Percentiles rank a stretch among this genome's conserved stretches.
Evolutionary conservation across 2,113 vertebrate genomes (phyloP).

Genomic region (Saccopteryx bilineata): DNA sequence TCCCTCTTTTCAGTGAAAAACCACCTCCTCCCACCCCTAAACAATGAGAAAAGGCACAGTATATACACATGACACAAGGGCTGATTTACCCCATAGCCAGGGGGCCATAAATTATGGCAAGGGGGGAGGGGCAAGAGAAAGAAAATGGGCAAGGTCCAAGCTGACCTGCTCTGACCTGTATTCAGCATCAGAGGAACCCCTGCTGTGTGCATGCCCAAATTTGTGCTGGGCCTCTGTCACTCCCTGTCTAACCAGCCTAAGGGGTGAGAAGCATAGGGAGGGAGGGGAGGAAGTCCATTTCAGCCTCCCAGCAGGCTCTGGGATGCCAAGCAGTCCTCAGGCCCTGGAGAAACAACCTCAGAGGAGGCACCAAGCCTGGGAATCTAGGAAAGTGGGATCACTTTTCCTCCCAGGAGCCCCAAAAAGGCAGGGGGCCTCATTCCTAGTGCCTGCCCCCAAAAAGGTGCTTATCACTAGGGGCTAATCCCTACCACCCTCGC

Average conservation of each 20-base stretch:
- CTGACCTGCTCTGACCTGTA: background rate
- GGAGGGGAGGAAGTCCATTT: background rate
- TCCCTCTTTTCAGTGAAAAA: constrained; percentile 50
- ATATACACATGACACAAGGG: constrained; percentile 67
- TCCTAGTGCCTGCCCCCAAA: background rate
- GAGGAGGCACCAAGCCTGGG: background rate
- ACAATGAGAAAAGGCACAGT: constrained; percentile 79
- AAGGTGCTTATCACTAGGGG: background rate
- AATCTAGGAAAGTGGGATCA: background rate
- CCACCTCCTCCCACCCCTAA: constrained; percentile 14
- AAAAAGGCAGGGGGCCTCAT: background rate
- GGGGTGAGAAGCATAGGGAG: background rate
- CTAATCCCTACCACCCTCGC: background rate
- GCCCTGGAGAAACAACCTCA: background rate
- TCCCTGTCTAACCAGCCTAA: background rate
- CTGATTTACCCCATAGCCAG: background rate
- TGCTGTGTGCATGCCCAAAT: background rate
- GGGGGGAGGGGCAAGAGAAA: background rate
- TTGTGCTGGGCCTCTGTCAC: background rate
- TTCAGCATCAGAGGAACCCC: background rate
- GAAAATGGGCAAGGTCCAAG: background rate
- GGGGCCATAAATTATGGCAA: constrained; percentile 48
- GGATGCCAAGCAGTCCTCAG: background rate
- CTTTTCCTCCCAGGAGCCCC: background rate
- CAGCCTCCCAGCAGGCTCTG: background rate